Percentiles rank a stretch among this genome's conserved stretches.
Evolutionary conservation across 2,113 vertebrate species (phyloP).

Genomic region (Noturus placidus): DNA sequence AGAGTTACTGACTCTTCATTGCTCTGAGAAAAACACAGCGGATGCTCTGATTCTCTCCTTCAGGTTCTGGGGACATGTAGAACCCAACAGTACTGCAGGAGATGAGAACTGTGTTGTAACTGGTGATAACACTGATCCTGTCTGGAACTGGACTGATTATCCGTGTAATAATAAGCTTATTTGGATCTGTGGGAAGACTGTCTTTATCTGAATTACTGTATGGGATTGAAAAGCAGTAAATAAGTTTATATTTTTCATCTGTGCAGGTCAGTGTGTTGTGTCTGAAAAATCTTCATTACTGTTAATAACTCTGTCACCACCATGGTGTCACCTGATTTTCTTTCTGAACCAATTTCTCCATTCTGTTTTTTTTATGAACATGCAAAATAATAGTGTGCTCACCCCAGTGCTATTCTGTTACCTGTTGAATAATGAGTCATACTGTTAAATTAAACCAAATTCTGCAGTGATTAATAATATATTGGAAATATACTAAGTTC

Average conservation of each 20-base stretch:
- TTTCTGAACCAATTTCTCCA: too few relatives aligned
- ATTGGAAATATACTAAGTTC: too few relatives aligned
- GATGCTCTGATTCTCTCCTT: background rate
- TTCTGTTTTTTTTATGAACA: too few relatives aligned
- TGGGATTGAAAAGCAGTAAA: background rate
- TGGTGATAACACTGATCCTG: background rate
- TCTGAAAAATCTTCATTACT: background rate
- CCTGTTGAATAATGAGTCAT: too few relatives aligned
- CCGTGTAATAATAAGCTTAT: background rate
- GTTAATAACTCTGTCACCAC: background rate
- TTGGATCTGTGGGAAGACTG: conserved; percentile 1
- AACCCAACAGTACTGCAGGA: background rate
- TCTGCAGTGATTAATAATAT: too few relatives aligned
- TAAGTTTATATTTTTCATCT: background rate
- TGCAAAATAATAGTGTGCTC: too few relatives aligned
- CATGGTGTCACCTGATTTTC: too few relatives aligned
- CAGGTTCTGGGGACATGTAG: background rate
- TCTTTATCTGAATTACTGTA: background rate
- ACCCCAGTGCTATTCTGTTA: too few relatives aligned
- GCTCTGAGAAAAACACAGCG: background rate
- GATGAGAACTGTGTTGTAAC: background rate
- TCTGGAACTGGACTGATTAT: conserved; percentile 15
- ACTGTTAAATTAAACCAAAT: too few relatives aligned
- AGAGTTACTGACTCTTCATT: background rate
- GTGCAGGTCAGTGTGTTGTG: background rate